A percentile compares a stretch with the other conserved stretches of the same genome.
Evolutionary conservation across 2,797 vertebrate genomes (phyloP).

Genomic region (Gastrophryne carolinensis): DNA sequence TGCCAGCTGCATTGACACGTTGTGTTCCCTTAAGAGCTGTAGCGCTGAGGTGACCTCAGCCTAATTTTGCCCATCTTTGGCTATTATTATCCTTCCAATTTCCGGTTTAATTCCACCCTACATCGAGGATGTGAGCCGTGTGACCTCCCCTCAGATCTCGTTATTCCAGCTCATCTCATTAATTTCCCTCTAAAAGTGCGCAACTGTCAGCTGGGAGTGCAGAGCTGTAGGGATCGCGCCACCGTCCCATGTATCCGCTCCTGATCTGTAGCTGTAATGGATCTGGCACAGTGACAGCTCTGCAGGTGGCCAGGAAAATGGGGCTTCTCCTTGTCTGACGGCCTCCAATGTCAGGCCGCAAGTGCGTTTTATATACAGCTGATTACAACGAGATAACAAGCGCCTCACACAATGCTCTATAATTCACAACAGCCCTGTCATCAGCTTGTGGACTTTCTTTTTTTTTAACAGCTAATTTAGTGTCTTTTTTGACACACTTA

Average conservation of each 20-base stretch:
- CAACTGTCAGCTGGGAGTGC: neutral
- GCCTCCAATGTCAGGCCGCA: neutral
- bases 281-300: neutral
- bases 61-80: no score
- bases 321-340: no score
- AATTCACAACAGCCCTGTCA: no score
- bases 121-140: neutral
- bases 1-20: no score
- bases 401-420: neutral
- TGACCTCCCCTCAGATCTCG: neutral
- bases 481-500: neutral
- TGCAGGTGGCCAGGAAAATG: neutral
- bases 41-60: no score
- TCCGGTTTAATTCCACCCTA: no score
- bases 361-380: neutral
- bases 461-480: slow-evolving; percentile 21
- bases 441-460: no score
- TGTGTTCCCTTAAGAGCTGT: no score
- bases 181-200: neutral
- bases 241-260: neutral
- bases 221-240: no score
- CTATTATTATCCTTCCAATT: no score
- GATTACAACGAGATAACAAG: neutral
- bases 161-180: neutral
- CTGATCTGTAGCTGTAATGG: neutral